These are phyloP conservation scores for Sphyrna mokarran DNA, from an alignment of 2,113 vertebrate genomes.

Conservation along the genomic window DNA sequence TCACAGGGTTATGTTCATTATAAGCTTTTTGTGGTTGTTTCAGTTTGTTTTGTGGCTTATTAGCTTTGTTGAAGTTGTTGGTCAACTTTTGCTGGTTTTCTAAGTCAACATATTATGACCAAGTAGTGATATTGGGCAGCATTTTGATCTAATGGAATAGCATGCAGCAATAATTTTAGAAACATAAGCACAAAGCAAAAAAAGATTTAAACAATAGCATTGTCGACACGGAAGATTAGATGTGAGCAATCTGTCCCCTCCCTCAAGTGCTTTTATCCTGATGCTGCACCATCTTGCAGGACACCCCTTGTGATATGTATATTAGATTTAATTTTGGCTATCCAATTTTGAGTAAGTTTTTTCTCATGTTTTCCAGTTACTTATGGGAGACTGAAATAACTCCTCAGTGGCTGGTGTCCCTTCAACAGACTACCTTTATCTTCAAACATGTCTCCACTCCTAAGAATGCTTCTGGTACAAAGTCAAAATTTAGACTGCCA, in stretches of 20 bases:
- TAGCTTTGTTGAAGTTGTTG: neutral
- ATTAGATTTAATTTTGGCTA: neutral
- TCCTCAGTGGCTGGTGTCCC: too few relatives aligned
- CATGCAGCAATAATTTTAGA: neutral
- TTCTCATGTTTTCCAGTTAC: neutral
- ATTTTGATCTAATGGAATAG: neutral
- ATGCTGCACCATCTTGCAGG: neutral
- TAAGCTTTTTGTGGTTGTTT: neutral
- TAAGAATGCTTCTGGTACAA: too few relatives aligned
- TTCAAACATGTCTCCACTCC: too few relatives aligned
- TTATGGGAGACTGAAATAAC: neutral
- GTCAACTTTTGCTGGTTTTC: neutral
- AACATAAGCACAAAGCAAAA: neutral
- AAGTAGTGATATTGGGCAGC: neutral
- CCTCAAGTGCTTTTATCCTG: neutral
- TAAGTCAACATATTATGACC: neutral
- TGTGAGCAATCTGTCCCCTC: neutral
- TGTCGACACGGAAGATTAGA: neutral
- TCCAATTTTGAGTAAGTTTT: neutral
- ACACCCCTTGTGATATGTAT: neutral
- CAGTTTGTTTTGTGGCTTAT: neutral
- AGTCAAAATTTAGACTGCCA: too few relatives aligned
- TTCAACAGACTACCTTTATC: too few relatives aligned
- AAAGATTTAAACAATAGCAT: neutral
- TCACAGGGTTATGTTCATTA: neutral